Evolutionary conservation across 92 coral and sea anemone species (phyloP), one percentile per base, ranked within the genome.

Genomic region (Porites lobata): DNA sequence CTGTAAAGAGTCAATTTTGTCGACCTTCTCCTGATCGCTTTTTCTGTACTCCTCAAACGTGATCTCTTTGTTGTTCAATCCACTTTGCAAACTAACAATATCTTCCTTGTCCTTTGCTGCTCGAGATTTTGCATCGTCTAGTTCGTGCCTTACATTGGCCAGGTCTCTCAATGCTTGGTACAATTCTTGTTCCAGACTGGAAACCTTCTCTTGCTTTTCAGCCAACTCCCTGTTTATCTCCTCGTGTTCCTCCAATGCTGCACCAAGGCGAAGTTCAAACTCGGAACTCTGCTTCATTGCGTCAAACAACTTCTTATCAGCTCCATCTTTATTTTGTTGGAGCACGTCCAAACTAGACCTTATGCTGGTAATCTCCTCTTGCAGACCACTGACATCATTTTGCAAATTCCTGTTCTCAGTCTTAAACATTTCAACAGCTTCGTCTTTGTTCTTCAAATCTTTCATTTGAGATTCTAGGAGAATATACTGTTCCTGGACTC

Each of bases 371-470:
- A 92, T 72, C 57, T 95, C 96, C 68, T 85, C 94, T 68, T 90
- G 96, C 67, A 93, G 84, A 81, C 92, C 65, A 69, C 65, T 77
- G 43, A 91, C 92, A 58, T 93, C 96, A 56, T 77, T 88, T 80
- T 93, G 95, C 72, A 95, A 90, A 43, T 79, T 83, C 52, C 56
- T 91, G 82, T 92, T 91, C 51, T 93, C 96, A 3, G 75, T 85
- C 50, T 81, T 90, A 61, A 95, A 78, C 26, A 87, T 82, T 65
- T 94, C 95, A 1, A 95, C 68, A 15, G 87, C 89, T 29, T 92
- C 89, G 68, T 97, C 94, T 78, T 94, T 95, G 77, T 85, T 86
- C 12, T 89, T 82, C 12, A 95, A 86, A 24, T 97, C 98, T 78
- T 87, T 95, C 22, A 50, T 84, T 24, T 90, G 95, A 29, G 93